A percentile compares a stretch with the other conserved stretches of the same genome.
These are phyloP conservation scores for Cebidichthys violaceus DNA, from an alignment of 2,113 vertebrate species.

Conservation along the genomic window DNA sequence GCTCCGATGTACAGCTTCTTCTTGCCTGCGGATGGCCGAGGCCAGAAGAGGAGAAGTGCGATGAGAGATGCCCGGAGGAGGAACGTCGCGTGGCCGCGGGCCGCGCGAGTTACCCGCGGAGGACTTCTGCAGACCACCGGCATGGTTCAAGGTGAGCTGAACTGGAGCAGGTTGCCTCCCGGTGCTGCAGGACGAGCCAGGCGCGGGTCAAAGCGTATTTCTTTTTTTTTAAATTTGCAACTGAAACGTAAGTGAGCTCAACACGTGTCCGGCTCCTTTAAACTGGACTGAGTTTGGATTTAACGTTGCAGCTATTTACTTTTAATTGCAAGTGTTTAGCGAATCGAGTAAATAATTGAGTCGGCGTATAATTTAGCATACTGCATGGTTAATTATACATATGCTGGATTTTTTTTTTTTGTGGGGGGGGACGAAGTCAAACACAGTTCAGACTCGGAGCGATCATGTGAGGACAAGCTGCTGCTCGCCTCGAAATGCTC, in stretches of 20 bases:
- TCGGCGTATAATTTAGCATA: not conserved
- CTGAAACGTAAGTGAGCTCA: slow-evolving; percentile 32
- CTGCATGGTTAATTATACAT: slow-evolving; percentile 23
- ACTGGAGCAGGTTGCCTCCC: not conserved
- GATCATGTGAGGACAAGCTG: slow-evolving; percentile 30
- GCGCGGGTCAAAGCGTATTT: not conserved
- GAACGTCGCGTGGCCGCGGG: slow-evolving; percentile 19
- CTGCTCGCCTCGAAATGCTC: slow-evolving; percentile 20
- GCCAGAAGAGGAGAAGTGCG: slow-evolving; percentile 76
- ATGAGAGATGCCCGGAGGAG: slow-evolving; percentile 64
- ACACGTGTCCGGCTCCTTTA: slow-evolving; percentile 66
- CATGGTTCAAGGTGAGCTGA: slow-evolving; percentile 66
- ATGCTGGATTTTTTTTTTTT: not conserved
- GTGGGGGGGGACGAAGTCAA: slow-evolving; percentile 36
- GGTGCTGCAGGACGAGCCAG: slow-evolving; percentile 39
- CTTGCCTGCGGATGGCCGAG: slow-evolving; percentile 86
- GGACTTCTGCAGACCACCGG: slow-evolving; percentile 15
- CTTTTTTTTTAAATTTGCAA: not conserved
- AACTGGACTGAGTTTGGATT: not conserved
- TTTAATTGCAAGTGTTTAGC: slow-evolving; percentile 7
- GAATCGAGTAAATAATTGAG: not conserved
- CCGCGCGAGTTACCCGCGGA: slow-evolving; percentile 17
- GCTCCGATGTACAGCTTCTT: slow-evolving; percentile 95
- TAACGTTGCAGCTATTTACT: not conserved
- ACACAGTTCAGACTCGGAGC: slow-evolving; percentile 18